Percentiles rank a stretch among this genome's conserved stretches.
Evolutionary conservation across 2,888 invertebrate species (phyloP).

Genomic region (Oxystoma pomonae): DNA sequence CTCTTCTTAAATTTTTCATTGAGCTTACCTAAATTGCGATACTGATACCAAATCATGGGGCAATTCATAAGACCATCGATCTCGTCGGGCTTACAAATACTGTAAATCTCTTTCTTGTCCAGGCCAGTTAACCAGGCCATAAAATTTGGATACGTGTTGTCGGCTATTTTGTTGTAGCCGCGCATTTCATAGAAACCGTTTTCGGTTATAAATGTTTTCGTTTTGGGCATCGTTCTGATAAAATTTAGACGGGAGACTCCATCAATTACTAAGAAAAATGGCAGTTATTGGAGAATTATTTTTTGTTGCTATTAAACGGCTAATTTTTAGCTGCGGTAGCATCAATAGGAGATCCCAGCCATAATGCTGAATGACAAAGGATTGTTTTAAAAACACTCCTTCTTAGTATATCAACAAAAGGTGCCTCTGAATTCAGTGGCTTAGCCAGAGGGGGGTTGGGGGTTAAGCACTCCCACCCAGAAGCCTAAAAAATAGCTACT

Average conservation of each 20-base stretch:
- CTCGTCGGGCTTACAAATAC: conserved; percentile 52
- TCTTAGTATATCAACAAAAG: too few relatives aligned
- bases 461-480: too few relatives aligned
- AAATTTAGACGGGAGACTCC: conserved; percentile 79
- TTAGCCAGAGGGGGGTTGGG: too few relatives aligned
- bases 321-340: too few relatives aligned
- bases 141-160: conserved; percentile 88
- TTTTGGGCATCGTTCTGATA: conserved; percentile 69
- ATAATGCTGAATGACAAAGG: too few relatives aligned
- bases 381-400: too few relatives aligned
- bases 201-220: conserved; percentile 61
- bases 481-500: too few relatives aligned
- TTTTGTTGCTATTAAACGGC: too few relatives aligned
- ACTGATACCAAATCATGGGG: conserved; percentile 68
- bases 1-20: too few relatives aligned
- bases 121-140: conserved; percentile 77
- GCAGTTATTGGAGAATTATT: too few relatives aligned
- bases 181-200: conserved; percentile 43
- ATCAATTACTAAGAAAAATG: conserved; percentile 65
- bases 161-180: conserved; percentile 64
- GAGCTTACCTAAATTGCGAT: conserved; percentile 29
- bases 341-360: too few relatives aligned
- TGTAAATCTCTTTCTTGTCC: conserved; percentile 36
- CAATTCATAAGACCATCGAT: conserved; percentile 63
- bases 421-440: too few relatives aligned